phyloP scores from a whole-genome alignment of 2,888 invertebrate species.

The Chalcis sispes region DNA sequence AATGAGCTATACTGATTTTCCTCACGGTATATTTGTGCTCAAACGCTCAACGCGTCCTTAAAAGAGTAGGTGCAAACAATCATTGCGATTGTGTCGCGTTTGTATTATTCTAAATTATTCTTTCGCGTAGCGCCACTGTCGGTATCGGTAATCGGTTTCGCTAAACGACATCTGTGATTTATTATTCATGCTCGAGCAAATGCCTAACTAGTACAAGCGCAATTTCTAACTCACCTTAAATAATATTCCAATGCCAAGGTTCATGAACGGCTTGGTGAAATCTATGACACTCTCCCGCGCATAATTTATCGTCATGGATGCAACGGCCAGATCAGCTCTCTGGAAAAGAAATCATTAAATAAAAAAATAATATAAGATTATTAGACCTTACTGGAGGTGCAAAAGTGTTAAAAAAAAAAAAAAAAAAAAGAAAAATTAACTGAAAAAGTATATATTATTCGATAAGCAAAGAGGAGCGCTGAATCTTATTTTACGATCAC shows the following conservation, averaged over 20 bases:
- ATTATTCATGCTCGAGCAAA: neutral
- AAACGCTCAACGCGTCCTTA: too few species aligned
- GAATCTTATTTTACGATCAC: too few species aligned
- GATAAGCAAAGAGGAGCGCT: neutral
- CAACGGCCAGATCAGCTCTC: conserved; percentile 97
- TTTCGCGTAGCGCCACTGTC: too few species aligned
- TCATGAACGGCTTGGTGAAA: conserved; percentile 99
- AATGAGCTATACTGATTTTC: too few species aligned
- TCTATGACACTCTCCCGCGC: conserved; percentile 96
- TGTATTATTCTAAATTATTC: too few species aligned
- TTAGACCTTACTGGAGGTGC: too few species aligned
- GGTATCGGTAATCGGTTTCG: too few species aligned
- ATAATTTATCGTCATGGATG: conserved; percentile 98
- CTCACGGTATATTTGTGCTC: too few species aligned
- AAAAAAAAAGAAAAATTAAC: neutral
- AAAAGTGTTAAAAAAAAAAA: neutral
- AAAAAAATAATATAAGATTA: too few species aligned
- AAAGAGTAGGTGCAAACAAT: too few species aligned
- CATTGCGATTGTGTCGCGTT: too few species aligned
- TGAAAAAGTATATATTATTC: neutral
- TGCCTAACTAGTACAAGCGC: neutral
- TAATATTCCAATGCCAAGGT: conserved; percentile 95
- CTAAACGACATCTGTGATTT: too few species aligned
- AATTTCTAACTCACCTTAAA: conserved; percentile 84
- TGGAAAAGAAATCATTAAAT: conserved; percentile 73